Evolutionary conservation across 35 echinoderm and acorn worm species (phyloP).

Genomic region (Ptychodera flava): DNA sequence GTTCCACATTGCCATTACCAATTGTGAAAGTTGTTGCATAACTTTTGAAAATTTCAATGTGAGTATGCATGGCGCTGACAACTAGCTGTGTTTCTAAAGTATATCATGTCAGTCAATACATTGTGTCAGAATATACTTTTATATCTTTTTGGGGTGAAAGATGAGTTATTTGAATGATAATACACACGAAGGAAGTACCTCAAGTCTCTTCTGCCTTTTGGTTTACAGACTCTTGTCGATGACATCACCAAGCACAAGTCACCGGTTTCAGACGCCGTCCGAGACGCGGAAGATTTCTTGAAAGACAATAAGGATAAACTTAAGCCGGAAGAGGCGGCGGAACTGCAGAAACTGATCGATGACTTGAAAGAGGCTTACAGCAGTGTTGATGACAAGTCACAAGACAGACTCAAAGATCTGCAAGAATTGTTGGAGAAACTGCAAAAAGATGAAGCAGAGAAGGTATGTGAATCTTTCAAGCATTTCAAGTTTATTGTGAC

Average conservation of each 20-base stretch:
- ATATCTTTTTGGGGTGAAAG: too few species aligned
- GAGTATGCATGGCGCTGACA: too few species aligned
- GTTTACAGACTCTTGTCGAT: conserved; percentile 69
- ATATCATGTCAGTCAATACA: too few species aligned
- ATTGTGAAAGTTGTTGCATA: too few species aligned
- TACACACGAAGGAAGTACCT: too few species aligned
- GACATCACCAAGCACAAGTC: conserved; percentile 85
- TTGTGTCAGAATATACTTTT: too few species aligned
- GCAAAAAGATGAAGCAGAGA: conserved; percentile 68
- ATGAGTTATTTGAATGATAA: too few species aligned
- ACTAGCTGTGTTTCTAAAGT: too few species aligned
- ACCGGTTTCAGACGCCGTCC: conserved; percentile 72
- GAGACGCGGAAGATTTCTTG: conserved; percentile 81
- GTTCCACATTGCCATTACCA: too few species aligned
- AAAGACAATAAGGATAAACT: conserved; percentile 75
- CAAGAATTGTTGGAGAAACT: conserved; percentile 49
- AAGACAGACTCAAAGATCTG: background rate
- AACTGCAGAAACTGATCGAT: conserved; percentile 85
- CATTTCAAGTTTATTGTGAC: too few species aligned
- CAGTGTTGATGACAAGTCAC: background rate
- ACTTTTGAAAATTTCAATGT: too few species aligned
- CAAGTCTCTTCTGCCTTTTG: too few species aligned
- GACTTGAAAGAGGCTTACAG: conserved; percentile 34
- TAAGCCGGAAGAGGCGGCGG: conserved; percentile 59
- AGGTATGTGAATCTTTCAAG: conserved; percentile 37